Base-by-base conservation (phyloP, 1,140 invertebrate genomes). In the Drosophila orena region DNA sequence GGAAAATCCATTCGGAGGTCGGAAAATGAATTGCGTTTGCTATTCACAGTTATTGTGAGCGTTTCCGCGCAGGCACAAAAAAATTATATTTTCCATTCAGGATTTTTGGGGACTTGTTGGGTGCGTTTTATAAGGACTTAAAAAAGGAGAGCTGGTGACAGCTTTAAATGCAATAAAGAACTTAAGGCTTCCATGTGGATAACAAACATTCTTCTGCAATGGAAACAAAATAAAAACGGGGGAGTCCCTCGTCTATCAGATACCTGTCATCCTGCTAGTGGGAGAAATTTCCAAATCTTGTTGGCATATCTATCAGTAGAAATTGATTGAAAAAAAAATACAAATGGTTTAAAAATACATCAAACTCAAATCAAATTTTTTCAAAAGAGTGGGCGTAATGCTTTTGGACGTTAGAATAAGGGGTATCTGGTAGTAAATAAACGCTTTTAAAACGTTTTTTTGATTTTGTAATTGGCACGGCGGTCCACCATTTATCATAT, bases 1-100 rank as follows among this genome's bases (percentile, higher is more conserved):
- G 69, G 56, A 37, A 83, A 79, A 64, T 12, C 65, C 71, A 84
- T 84, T 84, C 38, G 34, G 44, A 54, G 61, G 47, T 56, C 35
- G n/a, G 35, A 62, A 78, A 78, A 60, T 73, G 52, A 81, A 78
- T 74, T 64, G 57, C 56, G 50, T 65, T 72, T 54, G 43, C 57
- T 53, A 15, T 49, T 15, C 42, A 50, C 42, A 14, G 57, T 64
- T 66, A 68, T 74, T 62, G 27, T 57, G 46, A 42, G 57, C 47
- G n/a, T 53, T 73, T 69, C 24, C 57, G 34, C 52, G 27, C 46
- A 43, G 14, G 1, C 54, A 65, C 54, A 65, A 71, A 71, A 53
- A 53, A 68, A 53, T 27, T 56, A 58, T 38, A 55, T 20, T 54
- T 35, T 27, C 24, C 49, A 55, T 47, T 64, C 59, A 30, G 47